phyloP scores from a whole-genome alignment of 2,113 vertebrate species.

The Psilopsiagon aurifrons region DNA sequence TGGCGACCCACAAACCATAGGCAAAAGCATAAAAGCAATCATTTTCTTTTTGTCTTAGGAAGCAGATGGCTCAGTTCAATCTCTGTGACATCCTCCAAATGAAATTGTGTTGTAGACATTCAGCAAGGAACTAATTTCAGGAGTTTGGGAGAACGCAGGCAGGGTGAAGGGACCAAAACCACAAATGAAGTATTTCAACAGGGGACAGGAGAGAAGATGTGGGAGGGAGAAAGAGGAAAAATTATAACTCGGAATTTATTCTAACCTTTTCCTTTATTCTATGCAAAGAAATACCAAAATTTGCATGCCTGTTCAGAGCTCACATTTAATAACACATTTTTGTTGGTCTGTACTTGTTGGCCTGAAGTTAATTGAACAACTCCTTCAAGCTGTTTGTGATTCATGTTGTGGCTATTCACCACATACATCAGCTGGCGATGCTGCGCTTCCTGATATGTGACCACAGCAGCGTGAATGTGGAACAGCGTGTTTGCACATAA shows the following conservation, averaged over 20 bases:
- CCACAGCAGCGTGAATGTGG: neutral
- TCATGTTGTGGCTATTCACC: neutral
- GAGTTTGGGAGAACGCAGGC: neutral
- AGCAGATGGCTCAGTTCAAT: constrained; percentile 52
- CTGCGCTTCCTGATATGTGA: neutral
- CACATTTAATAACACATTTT: neutral
- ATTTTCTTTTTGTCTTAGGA: constrained; percentile 12
- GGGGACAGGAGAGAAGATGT: neutral
- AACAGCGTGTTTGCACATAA: neutral
- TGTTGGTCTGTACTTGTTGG: neutral
- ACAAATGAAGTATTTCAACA: neutral
- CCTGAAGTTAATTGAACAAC: neutral
- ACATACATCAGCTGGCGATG: neutral
- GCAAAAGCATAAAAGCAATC: constrained; percentile 40
- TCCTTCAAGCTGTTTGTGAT: constrained; percentile 18
- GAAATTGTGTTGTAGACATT: neutral
- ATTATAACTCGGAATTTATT: neutral
- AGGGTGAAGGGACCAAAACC: neutral
- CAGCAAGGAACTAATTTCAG: neutral
- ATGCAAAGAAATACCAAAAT: neutral
- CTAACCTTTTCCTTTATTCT: neutral
- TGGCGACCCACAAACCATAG: neutral
- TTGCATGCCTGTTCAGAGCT: neutral
- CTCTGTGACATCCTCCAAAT: constrained; percentile 8
- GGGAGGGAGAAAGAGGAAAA: neutral